A percentile compares a stretch with the other conserved stretches of the same genome.
These are phyloP conservation scores for Ditula angustiorana DNA, from an alignment of 2,888 invertebrate species.

Conservation along the genomic window DNA sequence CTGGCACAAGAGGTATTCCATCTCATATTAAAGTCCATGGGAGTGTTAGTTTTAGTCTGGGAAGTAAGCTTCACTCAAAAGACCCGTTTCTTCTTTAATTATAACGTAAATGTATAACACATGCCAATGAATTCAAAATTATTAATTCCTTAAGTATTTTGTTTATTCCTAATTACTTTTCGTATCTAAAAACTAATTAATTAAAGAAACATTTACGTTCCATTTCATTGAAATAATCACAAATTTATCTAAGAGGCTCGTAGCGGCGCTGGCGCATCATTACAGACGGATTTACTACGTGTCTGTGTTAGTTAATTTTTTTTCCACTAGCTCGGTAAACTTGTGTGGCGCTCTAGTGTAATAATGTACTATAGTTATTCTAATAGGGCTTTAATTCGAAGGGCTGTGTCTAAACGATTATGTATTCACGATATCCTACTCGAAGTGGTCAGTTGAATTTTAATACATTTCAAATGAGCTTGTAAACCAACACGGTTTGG, in stretches of 20 bases:
- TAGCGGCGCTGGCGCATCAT: neutral
- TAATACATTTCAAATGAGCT: constrained; percentile 50
- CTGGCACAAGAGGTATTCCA: no score
- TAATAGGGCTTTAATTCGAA: constrained; percentile 58
- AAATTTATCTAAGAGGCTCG: neutral
- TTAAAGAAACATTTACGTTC: constrained; percentile 1
- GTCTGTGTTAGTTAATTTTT: neutral
- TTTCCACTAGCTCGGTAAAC: neutral
- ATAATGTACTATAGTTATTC: constrained; percentile 49
- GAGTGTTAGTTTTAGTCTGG: no score
- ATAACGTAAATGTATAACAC: neutral
- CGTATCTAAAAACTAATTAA: constrained; percentile 4
- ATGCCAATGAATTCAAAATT: neutral
- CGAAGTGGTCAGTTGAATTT: constrained; percentile 55
- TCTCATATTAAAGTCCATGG: no score
- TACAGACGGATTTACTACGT: neutral
- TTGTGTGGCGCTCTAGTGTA: constrained; percentile 35
- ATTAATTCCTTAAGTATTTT: neutral
- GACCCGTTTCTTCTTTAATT: no score
- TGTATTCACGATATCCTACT: constrained; percentile 58
- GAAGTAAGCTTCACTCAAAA: no score
- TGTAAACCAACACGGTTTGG: neutral
- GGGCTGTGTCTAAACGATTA: constrained; percentile 62
- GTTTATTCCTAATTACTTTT: neutral
- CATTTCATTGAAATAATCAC: constrained; percentile 1